Conservation (phyloP, 2,888 invertebrate species). For the Drosophila algonquin region DNA sequence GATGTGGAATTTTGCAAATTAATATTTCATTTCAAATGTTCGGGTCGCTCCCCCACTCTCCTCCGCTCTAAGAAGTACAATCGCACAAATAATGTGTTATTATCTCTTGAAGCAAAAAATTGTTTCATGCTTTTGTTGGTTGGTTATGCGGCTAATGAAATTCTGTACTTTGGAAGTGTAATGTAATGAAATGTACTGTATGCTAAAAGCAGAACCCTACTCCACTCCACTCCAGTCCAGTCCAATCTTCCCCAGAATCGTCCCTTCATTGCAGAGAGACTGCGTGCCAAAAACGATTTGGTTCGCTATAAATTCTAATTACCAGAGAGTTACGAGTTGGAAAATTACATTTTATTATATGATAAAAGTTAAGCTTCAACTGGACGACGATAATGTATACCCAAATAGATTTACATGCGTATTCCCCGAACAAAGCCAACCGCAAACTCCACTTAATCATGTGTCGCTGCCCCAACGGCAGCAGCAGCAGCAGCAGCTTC, state of each 20-base stretch:
- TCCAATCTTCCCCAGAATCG: background rate
- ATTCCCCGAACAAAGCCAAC: conserved; percentile 70
- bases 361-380: conserved; percentile 80
- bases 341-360: conserved; percentile 80
- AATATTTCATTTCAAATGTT: conserved; percentile 69
- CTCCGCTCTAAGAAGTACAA: background rate
- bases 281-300: conserved; percentile 74
- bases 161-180: conserved; percentile 44
- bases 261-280: conserved; percentile 11
- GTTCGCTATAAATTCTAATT: conserved; percentile 78
- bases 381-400: conserved; percentile 78
- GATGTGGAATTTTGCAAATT: conserved; percentile 61
- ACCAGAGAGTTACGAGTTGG: conserved; percentile 79
- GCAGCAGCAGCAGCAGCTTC: background rate
- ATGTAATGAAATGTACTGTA: conserved; percentile 54
- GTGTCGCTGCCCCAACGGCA: conserved; percentile 56
- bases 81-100: conserved; percentile 13
- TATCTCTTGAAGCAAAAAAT: conserved; percentile 24
- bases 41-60: background rate
- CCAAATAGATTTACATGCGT: conserved; percentile 78
- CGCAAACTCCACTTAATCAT: conserved; percentile 78
- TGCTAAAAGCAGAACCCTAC: background rate
- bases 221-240: background rate
- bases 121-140: conserved; percentile 18
- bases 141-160: conserved; percentile 50